Evolutionary conservation across 2,888 invertebrate genomes (phyloP), one percentile per base, ranked within the genome.

Genomic region (Buathra laborator): DNA sequence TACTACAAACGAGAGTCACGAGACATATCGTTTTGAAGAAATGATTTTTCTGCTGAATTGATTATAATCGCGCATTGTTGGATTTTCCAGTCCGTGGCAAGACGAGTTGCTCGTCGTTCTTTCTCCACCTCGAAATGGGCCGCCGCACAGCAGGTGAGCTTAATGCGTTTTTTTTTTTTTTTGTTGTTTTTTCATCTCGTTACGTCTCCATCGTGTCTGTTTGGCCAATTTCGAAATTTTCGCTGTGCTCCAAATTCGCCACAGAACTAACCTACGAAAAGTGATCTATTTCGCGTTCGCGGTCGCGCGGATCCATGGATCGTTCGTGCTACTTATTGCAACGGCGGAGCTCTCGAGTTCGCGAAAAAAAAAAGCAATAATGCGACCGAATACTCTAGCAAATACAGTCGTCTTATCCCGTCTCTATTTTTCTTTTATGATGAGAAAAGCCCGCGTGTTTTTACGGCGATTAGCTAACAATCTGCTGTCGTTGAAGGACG

Each of bases 111-210:
- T 29, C 91, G 91, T 78, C 94, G 94, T 32, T 91, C 93, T 51
- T 94, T 94, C 81, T 93, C 94, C 64, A 94, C 94, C 37, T 92
- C 94, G 78, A 93, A 90, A 93, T 93, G 93, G 89, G 89, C 89
- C 48, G 89, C 92, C 3, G 93, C 93, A 74, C 94, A 94, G 90
- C 93, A 94, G 92, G 94, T 94, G 84, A 89, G 84, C 77, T 19
- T 64, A 29, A 64, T 14, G 12, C n/a, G n/a, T n/a, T n/a, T n/a
- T 80, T 66, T 48, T n/a, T n/a, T 74, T 43, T 43, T 46, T 53
- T 10, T 1, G 2, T 24, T 24, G 2, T 24, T 10, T n/a, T 32
- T 66, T 44, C 48, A 14, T 19, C 48, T 16, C 19, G 32, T 43
- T 10, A 51, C n/a, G 51, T 67, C n/a, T 46, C 53, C 48, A 37